phyloP scores from a whole-genome alignment of 2,888 invertebrate species.

The Thyatira batis region DNA sequence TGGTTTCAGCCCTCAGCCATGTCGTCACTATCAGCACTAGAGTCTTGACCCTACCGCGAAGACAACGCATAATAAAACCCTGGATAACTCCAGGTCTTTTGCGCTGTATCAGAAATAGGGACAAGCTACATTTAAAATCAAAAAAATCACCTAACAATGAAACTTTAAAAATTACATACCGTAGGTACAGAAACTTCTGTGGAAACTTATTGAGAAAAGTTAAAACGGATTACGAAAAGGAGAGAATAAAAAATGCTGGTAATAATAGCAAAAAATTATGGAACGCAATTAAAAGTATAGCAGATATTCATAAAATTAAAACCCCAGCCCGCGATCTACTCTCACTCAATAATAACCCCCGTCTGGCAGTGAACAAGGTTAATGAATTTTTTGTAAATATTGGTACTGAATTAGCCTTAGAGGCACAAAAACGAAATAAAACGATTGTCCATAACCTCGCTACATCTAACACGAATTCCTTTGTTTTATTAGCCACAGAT shows the following conservation, averaged over 20 bases:
- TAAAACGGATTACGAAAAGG: neutral
- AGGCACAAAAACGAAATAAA: neutral
- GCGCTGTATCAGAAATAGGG: neutral
- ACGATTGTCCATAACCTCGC: neutral
- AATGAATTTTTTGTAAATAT: neutral
- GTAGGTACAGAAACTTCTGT: slow-evolving; percentile 3
- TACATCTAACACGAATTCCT: neutral
- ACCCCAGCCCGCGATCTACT: neutral
- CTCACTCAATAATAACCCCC: neutral
- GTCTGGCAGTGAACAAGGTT: neutral
- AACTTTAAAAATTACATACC: slow-evolving; percentile 1
- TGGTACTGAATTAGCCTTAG: neutral
- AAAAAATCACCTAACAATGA: slow-evolving; percentile 1
- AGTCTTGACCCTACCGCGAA: neutral
- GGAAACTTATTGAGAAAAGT: neutral
- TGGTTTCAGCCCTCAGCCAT: neutral
- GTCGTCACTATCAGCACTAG: neutral
- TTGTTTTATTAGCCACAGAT: neutral
- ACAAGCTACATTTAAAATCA: neutral
- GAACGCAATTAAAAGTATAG: slow-evolving; percentile 6
- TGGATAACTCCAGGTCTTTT: too few species aligned
- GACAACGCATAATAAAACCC: neutral
- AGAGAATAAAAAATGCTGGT: neutral
- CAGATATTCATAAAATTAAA: neutral
- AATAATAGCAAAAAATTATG: neutral